Base-by-base conservation (phyloP, 2,113 vertebrate species). In the Ondatra zibethicus region DNA sequence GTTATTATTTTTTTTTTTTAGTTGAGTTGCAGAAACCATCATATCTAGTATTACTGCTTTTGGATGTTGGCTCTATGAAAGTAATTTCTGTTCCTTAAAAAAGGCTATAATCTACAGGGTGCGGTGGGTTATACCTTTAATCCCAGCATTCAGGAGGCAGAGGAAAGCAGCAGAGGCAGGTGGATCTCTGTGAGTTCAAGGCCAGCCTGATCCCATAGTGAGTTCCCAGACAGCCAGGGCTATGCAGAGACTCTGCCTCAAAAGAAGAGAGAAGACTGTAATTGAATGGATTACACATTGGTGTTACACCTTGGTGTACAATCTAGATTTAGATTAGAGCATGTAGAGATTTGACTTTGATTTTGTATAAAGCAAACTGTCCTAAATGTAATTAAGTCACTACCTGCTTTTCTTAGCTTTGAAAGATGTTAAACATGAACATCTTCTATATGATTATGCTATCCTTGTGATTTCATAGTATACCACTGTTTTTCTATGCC, bases 311-410 rank as follows among this genome's bases (percentile, higher is more conserved):
- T 91, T 65, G 50, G 0, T 68, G 1, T 78, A 16, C 85, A 73
- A 81, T 78, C 55, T 88, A 80, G 55, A 85, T 52, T 89, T 82
- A 58, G 70, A 81, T 97, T 86, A 55, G 50, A 68, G 52, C 84
- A 58, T 45, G 4, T 94, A 88, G 33, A 42, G 23, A 33, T 86
- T 91, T 25, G 27, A 5, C 81, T 88, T 94, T 92, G 45, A 63
- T 92, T 95, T 89, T 92, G 87, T 16, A 92, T 63, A 90, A 92
- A 68, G 93, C 42, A 93, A 91, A 55, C 85, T 88, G 4, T 93
- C 27, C 13, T 85, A 88, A 90, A 61, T 36, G 50, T 39, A 75
- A 55, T 84, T 17, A 11, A 50, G 39, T 89, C n/a, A 89, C 85
- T 86, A 91, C 7, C 50, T 70, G 33, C 85, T 91, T 96, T 93